A percentile compares a stretch with the other conserved stretches of the same genome.
These are phyloP conservation scores for Chrysolina haemoptera DNA, from an alignment of 2,888 invertebrate species.

Conservation along the genomic window DNA sequence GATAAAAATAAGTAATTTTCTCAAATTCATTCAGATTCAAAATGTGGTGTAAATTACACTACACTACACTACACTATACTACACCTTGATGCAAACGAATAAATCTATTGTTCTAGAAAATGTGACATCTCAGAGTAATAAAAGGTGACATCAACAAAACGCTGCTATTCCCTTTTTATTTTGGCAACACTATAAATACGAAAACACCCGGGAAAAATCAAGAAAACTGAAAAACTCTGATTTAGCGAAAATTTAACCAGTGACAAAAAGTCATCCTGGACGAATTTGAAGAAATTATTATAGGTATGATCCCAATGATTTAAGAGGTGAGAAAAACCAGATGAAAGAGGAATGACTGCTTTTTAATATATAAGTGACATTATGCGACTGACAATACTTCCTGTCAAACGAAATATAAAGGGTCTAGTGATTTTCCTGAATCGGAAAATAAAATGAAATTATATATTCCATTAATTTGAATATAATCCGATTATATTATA, in stretches of 20 bases:
- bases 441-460: neutral
- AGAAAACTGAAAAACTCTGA: neutral
- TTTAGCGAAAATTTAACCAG: neutral
- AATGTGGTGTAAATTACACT: too few relatives aligned
- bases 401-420: neutral
- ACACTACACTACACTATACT: too few relatives aligned
- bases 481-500: too few relatives aligned
- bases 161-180: neutral
- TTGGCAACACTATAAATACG: slow-evolving; percentile 15
- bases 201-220: slow-evolving; percentile 12
- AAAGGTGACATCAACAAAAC: too few relatives aligned
- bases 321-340: neutral
- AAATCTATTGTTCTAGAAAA: too few relatives aligned
- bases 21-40: too few relatives aligned
- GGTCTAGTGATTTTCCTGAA: neutral
- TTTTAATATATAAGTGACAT: neutral
- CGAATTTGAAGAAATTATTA: neutral
- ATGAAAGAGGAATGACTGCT: neutral
- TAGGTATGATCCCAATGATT: neutral
- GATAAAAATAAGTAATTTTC: too few relatives aligned
- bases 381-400: neutral
- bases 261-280: neutral
- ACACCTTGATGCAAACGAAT: too few relatives aligned
- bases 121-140: too few relatives aligned
- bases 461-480: neutral